phyloP scores from a whole-genome alignment of 2,888 invertebrate genomes.

The Diarsia brunnea region DNA sequence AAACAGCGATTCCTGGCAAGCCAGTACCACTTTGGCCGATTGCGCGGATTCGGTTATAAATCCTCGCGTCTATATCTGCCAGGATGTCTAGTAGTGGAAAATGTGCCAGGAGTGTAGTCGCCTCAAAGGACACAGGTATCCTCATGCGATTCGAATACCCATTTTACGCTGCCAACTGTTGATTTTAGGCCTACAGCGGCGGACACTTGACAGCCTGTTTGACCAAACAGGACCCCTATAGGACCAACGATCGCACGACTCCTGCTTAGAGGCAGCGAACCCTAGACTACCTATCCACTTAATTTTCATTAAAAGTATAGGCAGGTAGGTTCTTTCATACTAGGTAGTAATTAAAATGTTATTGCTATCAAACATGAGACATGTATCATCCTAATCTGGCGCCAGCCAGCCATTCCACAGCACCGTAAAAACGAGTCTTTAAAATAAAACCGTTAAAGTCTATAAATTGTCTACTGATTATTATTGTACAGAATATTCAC shows the following conservation, averaged over 20 bases:
- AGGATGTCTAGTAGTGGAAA: too few relatives aligned
- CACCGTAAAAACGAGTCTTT: slow-evolving; percentile 47
- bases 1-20: background rate
- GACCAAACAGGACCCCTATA: too few relatives aligned
- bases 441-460: slow-evolving; percentile 54
- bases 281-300: background rate
- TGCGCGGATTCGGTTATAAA: background rate
- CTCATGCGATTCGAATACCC: too few relatives aligned
- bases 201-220: too few relatives aligned
- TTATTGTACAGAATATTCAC: slow-evolving; percentile 41
- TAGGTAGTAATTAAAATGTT: slow-evolving; percentile 4
- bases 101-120: too few relatives aligned
- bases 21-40: background rate
- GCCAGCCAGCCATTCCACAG: slow-evolving; percentile 16
- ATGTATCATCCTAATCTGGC: slow-evolving; percentile 18
- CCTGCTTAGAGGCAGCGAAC: background rate
- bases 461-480: slow-evolving; percentile 48
- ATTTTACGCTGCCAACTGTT: too few relatives aligned
- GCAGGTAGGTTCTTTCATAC: background rate
- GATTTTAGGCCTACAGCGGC: too few relatives aligned
- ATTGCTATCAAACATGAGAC: slow-evolving; percentile 2
- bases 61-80: too few relatives aligned
- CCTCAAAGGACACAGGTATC: too few relatives aligned
- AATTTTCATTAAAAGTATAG: background rate
- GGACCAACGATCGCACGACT: too few relatives aligned